Base-by-base conservation (phyloP, 30 jellyfish, hydroid and myxozoan genomes). In the Mastigias papua region DNA sequence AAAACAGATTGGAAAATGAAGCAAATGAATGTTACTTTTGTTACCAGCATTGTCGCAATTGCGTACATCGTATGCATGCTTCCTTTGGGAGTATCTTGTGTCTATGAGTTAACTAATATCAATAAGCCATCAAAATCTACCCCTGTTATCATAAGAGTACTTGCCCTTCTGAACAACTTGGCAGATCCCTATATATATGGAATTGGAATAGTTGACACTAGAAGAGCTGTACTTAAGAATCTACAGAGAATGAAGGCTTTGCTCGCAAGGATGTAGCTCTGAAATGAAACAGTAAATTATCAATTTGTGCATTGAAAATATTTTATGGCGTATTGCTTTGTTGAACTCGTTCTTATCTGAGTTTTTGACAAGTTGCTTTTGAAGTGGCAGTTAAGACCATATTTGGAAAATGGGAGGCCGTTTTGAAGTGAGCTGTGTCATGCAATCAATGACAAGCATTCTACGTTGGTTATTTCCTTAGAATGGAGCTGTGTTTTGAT, bases 141-240 rank as follows among this genome's bases (percentile, higher is more conserved):
- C 46, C 35, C 21, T 2, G 23, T 6, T 9, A 23, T 63, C 26
- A 3, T n/a, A 2, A 63, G 21, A 11, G 3, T 42, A 8, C 26
- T 63, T n/a, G 74, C 42, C 21, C 3, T 63, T n/a, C 17, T 25
- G 26, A 63, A 63, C 74, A 63, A n/a, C 19, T 27, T 63, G 37
- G 74, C 42, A n/a, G 74, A 63, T 19, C 74, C 74, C 15, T 63
- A 10, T 9, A 63, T 63, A 4, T 63, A 63, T 25, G 74, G 74
- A 25, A 6, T 63, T 22, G 74, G 74, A 63, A 63, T 63, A 25
- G 42, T 20, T 23, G 74, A 63, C 42, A 63, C 74, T 5, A 63
- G 74, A 63, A 23, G 42, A 27, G 37, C 37, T 15, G 23, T 63
- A 1, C 19, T 2, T 13, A n/a, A 26, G 37, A 26, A 63, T 13